A percentile compares a stretch with the other conserved stretches of the same genome.
These are phyloP conservation scores for Sminthurides bifidus DNA, from an alignment of 1,140 invertebrate genomes.

Conservation along the genomic window DNA sequence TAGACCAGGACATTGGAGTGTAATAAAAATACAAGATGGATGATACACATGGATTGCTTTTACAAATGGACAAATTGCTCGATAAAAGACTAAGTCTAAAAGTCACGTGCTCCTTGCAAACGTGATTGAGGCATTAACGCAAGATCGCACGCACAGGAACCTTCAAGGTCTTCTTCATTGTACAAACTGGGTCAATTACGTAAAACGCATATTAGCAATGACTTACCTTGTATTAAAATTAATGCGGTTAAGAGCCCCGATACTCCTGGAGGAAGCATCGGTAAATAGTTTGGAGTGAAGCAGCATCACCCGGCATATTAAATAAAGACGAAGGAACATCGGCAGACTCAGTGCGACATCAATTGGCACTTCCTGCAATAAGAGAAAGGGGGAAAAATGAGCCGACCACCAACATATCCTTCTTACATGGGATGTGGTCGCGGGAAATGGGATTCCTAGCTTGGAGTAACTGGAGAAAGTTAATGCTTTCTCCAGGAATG, in stretches of 20 bases:
- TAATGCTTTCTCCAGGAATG: too few species aligned
- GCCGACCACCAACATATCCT: too few species aligned
- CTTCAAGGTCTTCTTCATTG: not conserved
- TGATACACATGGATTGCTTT: not conserved
- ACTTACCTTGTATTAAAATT: constrained; percentile 81
- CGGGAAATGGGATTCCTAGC: too few species aligned
- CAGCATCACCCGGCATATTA: constrained; percentile 98
- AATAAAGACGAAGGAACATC: constrained; percentile 97
- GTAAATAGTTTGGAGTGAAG: constrained; percentile 98
- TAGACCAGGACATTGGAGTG: not conserved
- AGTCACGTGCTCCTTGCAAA: too few species aligned
- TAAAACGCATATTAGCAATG: not conserved
- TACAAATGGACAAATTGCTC: not conserved
- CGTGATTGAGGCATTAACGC: not conserved
- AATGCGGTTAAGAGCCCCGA: constrained; percentile 95
- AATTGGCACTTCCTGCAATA: constrained; percentile 64
- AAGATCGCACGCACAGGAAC: not conserved
- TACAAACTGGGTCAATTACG: too few species aligned
- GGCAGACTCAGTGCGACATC: constrained; percentile 94
- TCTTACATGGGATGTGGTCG: too few species aligned
- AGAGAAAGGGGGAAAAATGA: not conserved
- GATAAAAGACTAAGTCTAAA: too few species aligned
- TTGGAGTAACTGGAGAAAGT: too few species aligned
- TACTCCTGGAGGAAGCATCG: constrained; percentile 50
- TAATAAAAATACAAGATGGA: not conserved